Percentiles rank a stretch among this genome's conserved stretches.
Conservation (phyloP, 2,113 vertebrate genomes). For the Andinoacara biseriatus region DNA sequence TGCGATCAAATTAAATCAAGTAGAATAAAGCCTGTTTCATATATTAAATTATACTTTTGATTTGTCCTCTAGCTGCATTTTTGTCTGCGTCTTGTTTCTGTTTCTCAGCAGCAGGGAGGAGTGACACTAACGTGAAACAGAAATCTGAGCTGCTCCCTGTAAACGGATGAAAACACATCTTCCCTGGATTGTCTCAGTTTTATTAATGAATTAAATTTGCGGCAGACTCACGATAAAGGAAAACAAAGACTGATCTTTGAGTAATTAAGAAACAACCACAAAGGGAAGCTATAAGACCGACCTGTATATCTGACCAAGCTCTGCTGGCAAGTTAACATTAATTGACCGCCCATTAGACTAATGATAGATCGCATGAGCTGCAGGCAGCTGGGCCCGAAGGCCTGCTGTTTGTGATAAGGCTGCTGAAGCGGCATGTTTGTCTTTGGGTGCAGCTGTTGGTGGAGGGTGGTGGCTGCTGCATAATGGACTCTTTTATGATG, state of each 20-base stretch:
- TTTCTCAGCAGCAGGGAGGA: conserved; percentile 2
- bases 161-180: neutral
- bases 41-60: neutral
- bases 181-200: neutral
- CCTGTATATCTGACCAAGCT: conserved; percentile 53
- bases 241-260: neutral
- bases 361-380: conserved; percentile 59
- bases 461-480: conserved; percentile 20
- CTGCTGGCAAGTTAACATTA: conserved; percentile 68
- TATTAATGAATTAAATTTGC: neutral
- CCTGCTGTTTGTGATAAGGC: conserved; percentile 40
- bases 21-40: conserved; percentile 24
- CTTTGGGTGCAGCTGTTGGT: conserved; percentile 47
- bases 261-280: neutral
- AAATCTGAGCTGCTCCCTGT: neutral
- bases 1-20: neutral
- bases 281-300: conserved; percentile 10
- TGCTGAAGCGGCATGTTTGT: conserved; percentile 34
- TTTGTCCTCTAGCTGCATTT: neutral
- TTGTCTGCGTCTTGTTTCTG: neutral
- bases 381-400: conserved; percentile 46
- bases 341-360: conserved; percentile 68
- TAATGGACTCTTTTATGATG: conserved; percentile 33
- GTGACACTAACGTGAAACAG: neutral
- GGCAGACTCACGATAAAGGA: neutral